Evolutionary conservation across 2,797 vertebrate species (phyloP).

Genomic region (Peromyscus melanophrys): DNA sequence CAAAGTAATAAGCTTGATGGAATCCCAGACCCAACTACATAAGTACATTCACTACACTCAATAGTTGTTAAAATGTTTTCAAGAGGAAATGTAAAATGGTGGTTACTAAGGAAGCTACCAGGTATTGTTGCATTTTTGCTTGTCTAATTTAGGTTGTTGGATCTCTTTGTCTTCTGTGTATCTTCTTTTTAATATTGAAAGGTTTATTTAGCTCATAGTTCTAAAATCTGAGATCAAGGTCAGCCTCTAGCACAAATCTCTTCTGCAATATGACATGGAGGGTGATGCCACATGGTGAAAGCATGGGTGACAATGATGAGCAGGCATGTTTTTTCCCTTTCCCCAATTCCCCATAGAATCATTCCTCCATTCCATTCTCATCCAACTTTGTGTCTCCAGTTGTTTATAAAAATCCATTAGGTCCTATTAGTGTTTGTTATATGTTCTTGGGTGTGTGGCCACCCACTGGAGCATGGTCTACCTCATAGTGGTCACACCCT

Average conservation of each 20-base stretch:
- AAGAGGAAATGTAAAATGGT: not conserved
- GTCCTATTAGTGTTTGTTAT: not conserved
- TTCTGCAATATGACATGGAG: not conserved
- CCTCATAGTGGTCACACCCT: not conserved
- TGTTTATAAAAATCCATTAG: not conserved
- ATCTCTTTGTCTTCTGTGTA: not conserved
- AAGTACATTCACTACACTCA: not conserved
- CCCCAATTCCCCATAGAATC: too few species aligned
- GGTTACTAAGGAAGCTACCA: not conserved
- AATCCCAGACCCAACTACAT: not conserved
- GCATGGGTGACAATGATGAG: not conserved
- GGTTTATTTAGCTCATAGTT: not conserved
- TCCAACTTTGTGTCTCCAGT: not conserved
- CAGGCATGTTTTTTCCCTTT: too few species aligned
- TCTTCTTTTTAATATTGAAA: not conserved
- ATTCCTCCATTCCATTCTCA: not conserved
- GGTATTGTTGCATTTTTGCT: not conserved
- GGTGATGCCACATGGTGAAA: not conserved
- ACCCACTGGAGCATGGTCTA: too few species aligned
- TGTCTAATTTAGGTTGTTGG: not conserved
- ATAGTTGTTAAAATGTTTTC: not conserved
- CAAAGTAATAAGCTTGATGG: not conserved
- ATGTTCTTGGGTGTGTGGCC: too few species aligned
- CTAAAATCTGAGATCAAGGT: not conserved
- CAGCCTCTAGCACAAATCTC: not conserved